Evolutionary conservation across 2,797 vertebrate species (phyloP).

Genomic region (Lates japonicus): DNA sequence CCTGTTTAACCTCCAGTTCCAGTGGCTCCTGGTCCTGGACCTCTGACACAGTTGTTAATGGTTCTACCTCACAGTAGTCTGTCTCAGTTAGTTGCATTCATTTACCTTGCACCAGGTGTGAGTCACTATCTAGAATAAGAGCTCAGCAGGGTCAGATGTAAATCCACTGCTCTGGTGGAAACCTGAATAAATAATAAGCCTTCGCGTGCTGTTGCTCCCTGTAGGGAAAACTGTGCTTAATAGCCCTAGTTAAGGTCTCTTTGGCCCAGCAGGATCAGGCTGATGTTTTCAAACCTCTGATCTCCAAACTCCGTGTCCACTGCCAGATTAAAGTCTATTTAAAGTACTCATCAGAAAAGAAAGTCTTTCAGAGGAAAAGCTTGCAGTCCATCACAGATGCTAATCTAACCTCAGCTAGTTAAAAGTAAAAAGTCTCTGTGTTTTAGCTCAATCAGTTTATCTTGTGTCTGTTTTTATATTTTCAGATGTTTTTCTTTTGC

Average conservation of each 20-base stretch:
- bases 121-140: not conserved
- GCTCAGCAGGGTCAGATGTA: constrained; percentile 18
- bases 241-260: constrained; percentile 12
- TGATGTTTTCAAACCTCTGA: constrained; percentile 22
- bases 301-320: constrained; percentile 5
- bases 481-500: not conserved
- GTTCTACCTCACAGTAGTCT: not conserved
- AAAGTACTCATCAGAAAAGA: constrained; percentile 21
- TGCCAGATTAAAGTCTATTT: constrained; percentile 23
- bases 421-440: not conserved
- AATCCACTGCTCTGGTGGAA: not conserved
- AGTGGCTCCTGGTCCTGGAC: not conserved
- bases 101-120: not conserved
- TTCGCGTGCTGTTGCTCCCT: not conserved
- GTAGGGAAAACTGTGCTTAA: constrained; percentile 11
- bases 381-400: not conserved
- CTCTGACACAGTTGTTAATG: not conserved
- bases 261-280: constrained; percentile 16
- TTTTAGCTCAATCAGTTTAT: not conserved
- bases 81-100: not conserved
- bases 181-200: constrained; percentile 31
- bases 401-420: constrained; percentile 1
- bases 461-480: not conserved
- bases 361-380: not conserved
- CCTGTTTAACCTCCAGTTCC: not conserved